Conservation (phyloP, 92 coral and sea anemone genomes). For the Isaurus tuberculatus region DNA sequence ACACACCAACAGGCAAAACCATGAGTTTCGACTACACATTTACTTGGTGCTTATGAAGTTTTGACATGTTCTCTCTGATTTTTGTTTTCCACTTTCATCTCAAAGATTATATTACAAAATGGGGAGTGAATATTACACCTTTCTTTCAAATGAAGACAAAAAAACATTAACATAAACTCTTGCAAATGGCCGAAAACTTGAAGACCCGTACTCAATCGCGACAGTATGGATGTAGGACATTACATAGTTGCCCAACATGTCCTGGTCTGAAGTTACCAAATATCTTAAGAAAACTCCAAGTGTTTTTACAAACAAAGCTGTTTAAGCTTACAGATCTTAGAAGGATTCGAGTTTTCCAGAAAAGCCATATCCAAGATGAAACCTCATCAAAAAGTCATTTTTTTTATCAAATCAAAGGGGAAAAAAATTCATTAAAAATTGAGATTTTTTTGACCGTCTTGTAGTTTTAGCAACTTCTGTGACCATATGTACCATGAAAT, state of each 20-base stretch:
- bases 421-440: neutral
- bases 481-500: neutral
- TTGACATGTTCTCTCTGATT: conserved; percentile 2
- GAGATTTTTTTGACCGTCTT: neutral
- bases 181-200: neutral
- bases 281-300: conserved; percentile 17
- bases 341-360: conserved; percentile 1
- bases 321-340: conserved; percentile 19
- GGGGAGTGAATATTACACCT: conserved; percentile 26
- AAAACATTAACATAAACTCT: conserved; percentile 2
- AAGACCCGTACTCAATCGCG: conserved; percentile 26
- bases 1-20: conserved; percentile 10
- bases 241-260: conserved; percentile 5
- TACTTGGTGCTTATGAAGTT: neutral
- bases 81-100: neutral
- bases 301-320: conserved; percentile 17
- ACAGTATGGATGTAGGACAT: conserved; percentile 9
- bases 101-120: neutral
- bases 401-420: neutral
- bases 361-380: neutral
- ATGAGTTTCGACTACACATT: neutral
- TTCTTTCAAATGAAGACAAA: conserved; percentile 11
- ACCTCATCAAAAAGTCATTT: conserved; percentile 13
- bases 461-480: neutral
- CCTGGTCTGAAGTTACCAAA: conserved; percentile 26